Conservation (phyloP, 2,113 vertebrate species). For the Gorsachius goisagi region DNA sequence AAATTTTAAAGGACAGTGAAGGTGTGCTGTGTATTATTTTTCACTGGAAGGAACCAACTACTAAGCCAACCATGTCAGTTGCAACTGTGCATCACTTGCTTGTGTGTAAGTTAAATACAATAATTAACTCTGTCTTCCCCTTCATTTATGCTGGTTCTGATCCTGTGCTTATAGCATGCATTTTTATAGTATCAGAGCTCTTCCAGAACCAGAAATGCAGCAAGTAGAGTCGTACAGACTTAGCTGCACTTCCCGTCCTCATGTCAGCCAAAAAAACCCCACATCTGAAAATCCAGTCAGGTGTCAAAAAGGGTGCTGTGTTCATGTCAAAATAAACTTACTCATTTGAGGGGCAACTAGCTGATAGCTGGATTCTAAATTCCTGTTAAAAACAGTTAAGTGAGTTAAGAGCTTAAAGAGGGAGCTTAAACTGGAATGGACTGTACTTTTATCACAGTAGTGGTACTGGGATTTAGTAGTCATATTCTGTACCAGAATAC, state of each 20-base stretch:
- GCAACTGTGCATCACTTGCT: not conserved
- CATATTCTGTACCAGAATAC: not conserved
- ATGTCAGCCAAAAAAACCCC: not conserved
- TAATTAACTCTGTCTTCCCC: not conserved
- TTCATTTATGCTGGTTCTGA: not conserved
- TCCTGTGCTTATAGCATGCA: not conserved
- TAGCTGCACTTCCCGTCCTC: not conserved
- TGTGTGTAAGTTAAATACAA: not conserved
- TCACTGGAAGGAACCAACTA: not conserved
- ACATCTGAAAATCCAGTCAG: not conserved
- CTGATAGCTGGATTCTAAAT: not conserved
- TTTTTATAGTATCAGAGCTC: not conserved
- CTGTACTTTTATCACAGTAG: not conserved
- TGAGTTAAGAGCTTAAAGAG: not conserved
- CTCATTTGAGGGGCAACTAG: not conserved
- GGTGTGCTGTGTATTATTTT: not conserved
- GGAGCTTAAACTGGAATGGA: not conserved
- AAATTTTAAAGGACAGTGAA: not conserved
- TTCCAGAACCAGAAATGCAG: not conserved
- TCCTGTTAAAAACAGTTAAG: not conserved
- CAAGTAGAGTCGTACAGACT: not conserved
- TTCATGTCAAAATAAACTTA: not conserved
- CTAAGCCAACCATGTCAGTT: not conserved
- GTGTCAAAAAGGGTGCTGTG: not conserved
- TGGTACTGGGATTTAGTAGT: not conserved